Evolutionary conservation across 2,888 invertebrate species (phyloP), one percentile per base, ranked within the genome.

Genomic region (Cyclophora punctaria): DNA sequence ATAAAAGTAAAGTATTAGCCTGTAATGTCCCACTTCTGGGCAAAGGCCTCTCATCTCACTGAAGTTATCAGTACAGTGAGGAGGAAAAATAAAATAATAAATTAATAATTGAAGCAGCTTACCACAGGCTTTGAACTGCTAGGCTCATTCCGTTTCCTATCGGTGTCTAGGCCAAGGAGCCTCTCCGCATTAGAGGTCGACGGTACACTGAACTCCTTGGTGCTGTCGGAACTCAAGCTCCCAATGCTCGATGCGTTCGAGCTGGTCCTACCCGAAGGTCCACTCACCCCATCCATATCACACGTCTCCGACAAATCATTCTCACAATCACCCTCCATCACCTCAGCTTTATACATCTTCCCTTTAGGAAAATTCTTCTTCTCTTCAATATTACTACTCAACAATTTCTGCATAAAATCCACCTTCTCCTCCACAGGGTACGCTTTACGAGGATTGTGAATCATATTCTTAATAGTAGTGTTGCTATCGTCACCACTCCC

Each of bases 121-220:
- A 84, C 85, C 53, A 70, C 66, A 49, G 76, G 64, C 53, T 82
- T 80, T 5, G 79, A 73, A 64, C 69, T 73, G 3, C 74, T 64
- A 0, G 78, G 63, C 37, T 73, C 75, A 52, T 60, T 75, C 37
- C 64, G 65, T 49, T 73, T 78, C 50, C 73, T 66, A 34, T 66
- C 72, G 46, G 78, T 75, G 53, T 75, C 74, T 6, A 87, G 74
- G 1, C 87, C 87, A 0, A 87, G 71, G 35, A 87, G 62, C 57
- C 78, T 82, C 6, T 87, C 87, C 20, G 87, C 87, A 55, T 86
- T 87, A 0, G 86, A 85, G 0, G 87, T 87, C 33, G 87, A 86
- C 34, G 86, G 81, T 47, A 83, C 82, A 33, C 67, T 77, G 52
- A 81, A 84, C 47, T 79, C 82, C 59, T 80, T 83, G 41, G 72